phyloP scores from a whole-genome alignment of 2,888 invertebrate species.

The Tachina grossa region DNA sequence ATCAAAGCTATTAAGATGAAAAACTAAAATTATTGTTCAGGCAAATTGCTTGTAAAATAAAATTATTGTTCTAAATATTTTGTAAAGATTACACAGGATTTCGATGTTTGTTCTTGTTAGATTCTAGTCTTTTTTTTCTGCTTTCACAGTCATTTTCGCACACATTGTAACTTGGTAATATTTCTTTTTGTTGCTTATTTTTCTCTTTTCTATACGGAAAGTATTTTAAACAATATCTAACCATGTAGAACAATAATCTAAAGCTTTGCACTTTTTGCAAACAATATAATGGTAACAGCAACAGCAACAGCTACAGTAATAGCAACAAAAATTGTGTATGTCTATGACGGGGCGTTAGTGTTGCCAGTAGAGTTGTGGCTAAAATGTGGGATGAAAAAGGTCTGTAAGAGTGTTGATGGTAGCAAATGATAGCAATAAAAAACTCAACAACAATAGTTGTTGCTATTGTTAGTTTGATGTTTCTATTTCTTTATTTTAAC shows the following conservation, averaged over 20 bases:
- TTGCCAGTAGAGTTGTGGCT: neutral
- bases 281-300: conserved; percentile 47
- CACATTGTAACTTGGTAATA: conserved; percentile 9
- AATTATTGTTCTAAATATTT: conserved; percentile 63
- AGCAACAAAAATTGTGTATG: conserved; percentile 35
- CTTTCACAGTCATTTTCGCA: conserved; percentile 27
- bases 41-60: conserved; percentile 52
- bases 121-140: conserved; percentile 31
- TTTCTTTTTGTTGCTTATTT: neutral
- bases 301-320: conserved; percentile 44
- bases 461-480: conserved; percentile 66
- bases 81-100: conserved; percentile 54
- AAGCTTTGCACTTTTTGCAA: conserved; percentile 67
- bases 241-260: conserved; percentile 67
- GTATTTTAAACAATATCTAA: conserved; percentile 67
- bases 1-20: neutral
- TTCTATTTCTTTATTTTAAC: conserved; percentile 50
- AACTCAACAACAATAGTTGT: conserved; percentile 68
- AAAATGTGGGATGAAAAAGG: neutral
- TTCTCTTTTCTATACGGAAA: conserved; percentile 18
- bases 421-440: conserved; percentile 70
- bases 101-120: conserved; percentile 28
- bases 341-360: conserved; percentile 21
- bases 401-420: conserved; percentile 59
- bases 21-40: neutral